Evolutionary conservation across 2,888 invertebrate species (phyloP).

Genomic region (Kuschelorhynchus macadamiae): DNA sequence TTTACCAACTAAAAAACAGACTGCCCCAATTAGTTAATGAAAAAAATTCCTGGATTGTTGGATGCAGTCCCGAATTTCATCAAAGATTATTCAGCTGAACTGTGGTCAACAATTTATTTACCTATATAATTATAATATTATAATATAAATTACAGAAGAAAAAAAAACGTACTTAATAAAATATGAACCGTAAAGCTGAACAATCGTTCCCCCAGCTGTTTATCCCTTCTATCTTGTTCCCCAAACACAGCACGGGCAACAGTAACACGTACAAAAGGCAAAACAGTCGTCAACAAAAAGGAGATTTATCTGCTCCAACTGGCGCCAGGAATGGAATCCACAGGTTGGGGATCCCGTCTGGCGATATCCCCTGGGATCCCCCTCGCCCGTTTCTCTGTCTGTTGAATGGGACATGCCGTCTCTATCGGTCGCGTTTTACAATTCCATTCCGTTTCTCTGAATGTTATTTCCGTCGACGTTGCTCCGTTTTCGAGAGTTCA

Average conservation of each 20-base stretch:
- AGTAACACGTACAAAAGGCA: conserved; percentile 48
- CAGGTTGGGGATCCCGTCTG: conserved; percentile 67
- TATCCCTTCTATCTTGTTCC: conserved; percentile 14
- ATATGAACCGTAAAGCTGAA: not conserved
- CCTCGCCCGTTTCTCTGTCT: conserved; percentile 64
- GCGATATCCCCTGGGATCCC: conserved; percentile 61
- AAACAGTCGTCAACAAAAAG: conserved; percentile 54
- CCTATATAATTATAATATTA: no score
- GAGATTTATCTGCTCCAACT: conserved; percentile 65
- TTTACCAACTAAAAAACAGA: no score
- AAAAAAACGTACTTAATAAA: no score
- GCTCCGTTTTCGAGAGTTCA: conserved; percentile 10
- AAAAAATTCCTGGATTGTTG: no score
- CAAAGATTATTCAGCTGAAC: no score
- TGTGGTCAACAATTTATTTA: no score
- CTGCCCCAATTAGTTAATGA: no score
- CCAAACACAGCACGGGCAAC: conserved; percentile 11
- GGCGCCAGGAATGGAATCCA: conserved; percentile 63
- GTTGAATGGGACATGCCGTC: conserved; percentile 64
- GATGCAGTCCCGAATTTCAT: no score
- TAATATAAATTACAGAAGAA: no score
- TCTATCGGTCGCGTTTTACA: conserved; percentile 55
- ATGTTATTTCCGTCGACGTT: conserved; percentile 36
- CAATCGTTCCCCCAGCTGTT: not conserved
- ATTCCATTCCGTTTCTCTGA: conserved; percentile 49